Percentiles rank a stretch among this genome's conserved stretches.
Conservation (phyloP, 2,797 vertebrate species). For the Chanos chanos region DNA sequence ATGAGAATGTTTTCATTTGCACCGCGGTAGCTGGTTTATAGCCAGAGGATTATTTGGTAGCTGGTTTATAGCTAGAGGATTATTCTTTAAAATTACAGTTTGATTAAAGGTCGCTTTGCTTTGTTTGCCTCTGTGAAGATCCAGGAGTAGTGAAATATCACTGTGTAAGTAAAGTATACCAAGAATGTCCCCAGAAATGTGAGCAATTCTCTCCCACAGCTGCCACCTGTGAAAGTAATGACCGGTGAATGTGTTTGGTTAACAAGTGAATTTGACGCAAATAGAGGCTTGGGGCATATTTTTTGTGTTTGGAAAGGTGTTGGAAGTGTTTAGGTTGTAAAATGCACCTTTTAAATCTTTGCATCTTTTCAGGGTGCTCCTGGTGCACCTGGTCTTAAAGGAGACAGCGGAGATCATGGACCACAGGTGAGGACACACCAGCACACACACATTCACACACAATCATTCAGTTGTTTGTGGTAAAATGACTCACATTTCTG, state of each 20-base stretch:
- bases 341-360: background rate
- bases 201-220: background rate
- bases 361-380: conserved; percentile 83
- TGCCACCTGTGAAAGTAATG: background rate
- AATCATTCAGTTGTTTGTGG: no score
- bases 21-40: no score
- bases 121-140: no score
- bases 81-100: no score
- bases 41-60: no score
- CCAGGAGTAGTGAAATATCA: no score
- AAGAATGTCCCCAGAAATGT: background rate
- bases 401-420: conserved; percentile 87
- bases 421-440: conserved; percentile 85
- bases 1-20: no score
- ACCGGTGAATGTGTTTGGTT: background rate
- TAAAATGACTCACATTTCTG: no score
- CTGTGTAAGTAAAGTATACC: background rate
- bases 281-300: conserved; percentile 3
- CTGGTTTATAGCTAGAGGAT: no score
- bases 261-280: background rate
- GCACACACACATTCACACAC: no score
- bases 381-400: conserved; percentile 86
- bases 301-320: conserved; percentile 9
- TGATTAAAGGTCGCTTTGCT: no score
- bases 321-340: background rate